Percentiles rank a stretch among this genome's conserved stretches.
phyloP scores from a whole-genome alignment of 2,797 vertebrate species.

The Calcarius lapponicus region DNA sequence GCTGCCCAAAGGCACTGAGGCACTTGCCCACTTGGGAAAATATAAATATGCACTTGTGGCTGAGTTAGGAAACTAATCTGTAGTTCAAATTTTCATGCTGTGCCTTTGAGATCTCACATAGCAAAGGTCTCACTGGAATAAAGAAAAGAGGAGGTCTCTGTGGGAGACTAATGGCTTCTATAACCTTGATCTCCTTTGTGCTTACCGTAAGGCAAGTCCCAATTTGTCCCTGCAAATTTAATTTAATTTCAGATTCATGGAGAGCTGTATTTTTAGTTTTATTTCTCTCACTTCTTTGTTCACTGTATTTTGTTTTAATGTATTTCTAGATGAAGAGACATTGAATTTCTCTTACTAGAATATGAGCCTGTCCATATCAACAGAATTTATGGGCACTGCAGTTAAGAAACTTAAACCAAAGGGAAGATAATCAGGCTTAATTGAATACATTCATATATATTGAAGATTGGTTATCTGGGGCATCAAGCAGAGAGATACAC shows the following conservation, averaged over 20 bases:
- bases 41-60: background rate
- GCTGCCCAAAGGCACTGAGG: background rate
- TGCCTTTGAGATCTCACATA: background rate
- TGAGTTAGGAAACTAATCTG: background rate
- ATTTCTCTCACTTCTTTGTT: background rate
- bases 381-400: background rate
- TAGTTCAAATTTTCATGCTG: background rate
- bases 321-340: background rate
- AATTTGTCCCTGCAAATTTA: background rate
- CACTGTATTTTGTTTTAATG: background rate
- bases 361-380: background rate
- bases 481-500: background rate
- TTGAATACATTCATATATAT: background rate
- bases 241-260: background rate
- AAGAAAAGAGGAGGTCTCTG: background rate
- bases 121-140: background rate
- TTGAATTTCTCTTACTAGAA: background rate
- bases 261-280: background rate
- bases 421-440: background rate
- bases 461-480: background rate
- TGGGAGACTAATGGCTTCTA: background rate
- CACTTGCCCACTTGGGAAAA: background rate
- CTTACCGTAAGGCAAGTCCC: background rate
- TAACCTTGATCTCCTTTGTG: background rate
- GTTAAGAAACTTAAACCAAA: background rate